Conservation (phyloP, 2,113 vertebrate genomes). For the Corvus cornix region DNA sequence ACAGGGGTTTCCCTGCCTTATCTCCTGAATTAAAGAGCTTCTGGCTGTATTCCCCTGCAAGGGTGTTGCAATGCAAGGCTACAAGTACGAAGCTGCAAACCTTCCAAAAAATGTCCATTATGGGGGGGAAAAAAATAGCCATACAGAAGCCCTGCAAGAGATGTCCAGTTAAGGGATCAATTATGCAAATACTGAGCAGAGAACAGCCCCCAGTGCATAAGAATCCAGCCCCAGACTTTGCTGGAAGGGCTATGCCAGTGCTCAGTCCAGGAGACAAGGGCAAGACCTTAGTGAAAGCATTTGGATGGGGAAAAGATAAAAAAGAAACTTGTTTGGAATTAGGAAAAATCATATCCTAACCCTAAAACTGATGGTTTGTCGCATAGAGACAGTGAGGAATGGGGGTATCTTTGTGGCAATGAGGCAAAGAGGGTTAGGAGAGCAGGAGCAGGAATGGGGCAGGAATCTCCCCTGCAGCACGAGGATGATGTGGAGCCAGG, state of each 20-base stretch:
- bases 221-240: neutral
- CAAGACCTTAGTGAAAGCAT: neutral
- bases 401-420: neutral
- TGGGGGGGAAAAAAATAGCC: accelerated
- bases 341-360: neutral
- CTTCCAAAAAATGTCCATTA: neutral
- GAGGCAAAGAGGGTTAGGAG: neutral
- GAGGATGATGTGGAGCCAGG: neutral
- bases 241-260: neutral
- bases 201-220: neutral
- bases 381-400: neutral
- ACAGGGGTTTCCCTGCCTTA: neutral
- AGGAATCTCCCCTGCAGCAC: neutral
- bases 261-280: neutral
- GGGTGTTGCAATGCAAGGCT: neutral
- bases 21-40: neutral
- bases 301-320: neutral
- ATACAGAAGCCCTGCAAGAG: neutral
- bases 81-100: neutral
- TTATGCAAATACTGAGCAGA: neutral
- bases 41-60: neutral
- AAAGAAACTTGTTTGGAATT: neutral
- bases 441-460: neutral
- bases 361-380: neutral
- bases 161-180: neutral